phyloP scores from a whole-genome alignment of 2,797 vertebrate genomes.

The Mareca strepera region DNA sequence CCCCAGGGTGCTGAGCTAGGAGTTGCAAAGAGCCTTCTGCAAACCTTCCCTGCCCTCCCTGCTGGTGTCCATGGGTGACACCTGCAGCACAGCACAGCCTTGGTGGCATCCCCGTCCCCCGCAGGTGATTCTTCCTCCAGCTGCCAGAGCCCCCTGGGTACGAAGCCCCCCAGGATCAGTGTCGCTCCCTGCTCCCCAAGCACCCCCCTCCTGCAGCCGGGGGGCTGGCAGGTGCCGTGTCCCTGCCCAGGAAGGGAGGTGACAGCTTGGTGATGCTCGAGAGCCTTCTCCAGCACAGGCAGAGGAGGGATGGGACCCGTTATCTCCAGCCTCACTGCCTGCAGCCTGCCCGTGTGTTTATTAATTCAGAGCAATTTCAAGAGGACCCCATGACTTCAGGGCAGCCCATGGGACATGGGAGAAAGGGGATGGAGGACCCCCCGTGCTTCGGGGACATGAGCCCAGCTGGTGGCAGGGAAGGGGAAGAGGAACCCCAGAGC shows the following conservation, averaged over 20 bases:
- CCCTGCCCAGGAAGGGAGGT: background rate
- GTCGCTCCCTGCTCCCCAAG: background rate
- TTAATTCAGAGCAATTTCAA: background rate
- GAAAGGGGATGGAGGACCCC: background rate
- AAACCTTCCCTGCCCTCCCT: background rate
- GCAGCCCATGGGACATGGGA: background rate
- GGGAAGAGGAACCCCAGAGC: background rate
- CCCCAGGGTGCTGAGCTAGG: background rate
- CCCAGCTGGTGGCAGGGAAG: background rate
- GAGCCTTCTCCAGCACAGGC: background rate
- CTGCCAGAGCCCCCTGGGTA: background rate
- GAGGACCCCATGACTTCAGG: background rate
- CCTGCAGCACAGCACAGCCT: background rate
- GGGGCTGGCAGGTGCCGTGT: background rate
- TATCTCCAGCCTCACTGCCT: background rate
- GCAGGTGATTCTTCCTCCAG: background rate
- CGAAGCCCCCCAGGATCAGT: too few relatives aligned
- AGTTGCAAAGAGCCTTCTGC: background rate
- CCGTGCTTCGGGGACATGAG: background rate
- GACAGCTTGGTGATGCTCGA: accelerated
- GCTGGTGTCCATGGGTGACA: background rate
- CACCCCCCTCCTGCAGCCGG: background rate
- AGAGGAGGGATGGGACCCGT: background rate
- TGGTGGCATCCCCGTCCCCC: background rate
- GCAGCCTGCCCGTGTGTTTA: background rate